These are phyloP conservation scores for Mizuhopecten yessoensis DNA, from an alignment of 1,140 invertebrate genomes.

Conservation along the genomic window DNA sequence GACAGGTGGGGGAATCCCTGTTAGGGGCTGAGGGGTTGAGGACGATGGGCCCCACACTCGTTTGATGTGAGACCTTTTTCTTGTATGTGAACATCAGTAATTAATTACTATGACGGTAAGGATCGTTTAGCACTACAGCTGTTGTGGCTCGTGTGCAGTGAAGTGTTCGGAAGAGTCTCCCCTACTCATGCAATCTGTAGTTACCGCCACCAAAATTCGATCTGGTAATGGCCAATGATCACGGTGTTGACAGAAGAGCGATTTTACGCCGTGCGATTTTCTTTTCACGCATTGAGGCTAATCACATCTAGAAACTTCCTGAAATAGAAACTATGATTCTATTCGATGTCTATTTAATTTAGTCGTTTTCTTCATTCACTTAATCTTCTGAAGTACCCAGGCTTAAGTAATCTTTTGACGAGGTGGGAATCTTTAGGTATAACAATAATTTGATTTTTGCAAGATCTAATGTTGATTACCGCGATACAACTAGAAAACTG, in stretches of 20 bases:
- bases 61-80: conserved; percentile 6
- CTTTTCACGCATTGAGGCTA: conserved; percentile 31
- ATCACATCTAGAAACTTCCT: conserved; percentile 37
- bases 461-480: conserved; percentile 49
- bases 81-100: conserved; percentile 33
- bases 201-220: conserved; percentile 11
- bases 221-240: conserved; percentile 31
- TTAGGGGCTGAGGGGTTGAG: conserved; percentile 23
- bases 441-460: conserved; percentile 54
- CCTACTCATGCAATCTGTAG: conserved; percentile 33
- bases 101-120: conserved; percentile 9
- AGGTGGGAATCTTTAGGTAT: conserved; percentile 52
- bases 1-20: conserved; percentile 21
- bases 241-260: background rate
- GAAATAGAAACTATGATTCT: conserved; percentile 39
- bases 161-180: background rate
- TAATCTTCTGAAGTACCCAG: conserved; percentile 52
- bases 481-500: conserved; percentile 38
- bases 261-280: conserved; percentile 6
- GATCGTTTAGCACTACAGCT: background rate
- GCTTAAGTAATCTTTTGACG: conserved; percentile 58
- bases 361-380: conserved; percentile 46
- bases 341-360: conserved; percentile 39
- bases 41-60: background rate
- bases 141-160: background rate